Conservation (phyloP, 2,888 invertebrate genomes). For the Meteorus colon region DNA sequence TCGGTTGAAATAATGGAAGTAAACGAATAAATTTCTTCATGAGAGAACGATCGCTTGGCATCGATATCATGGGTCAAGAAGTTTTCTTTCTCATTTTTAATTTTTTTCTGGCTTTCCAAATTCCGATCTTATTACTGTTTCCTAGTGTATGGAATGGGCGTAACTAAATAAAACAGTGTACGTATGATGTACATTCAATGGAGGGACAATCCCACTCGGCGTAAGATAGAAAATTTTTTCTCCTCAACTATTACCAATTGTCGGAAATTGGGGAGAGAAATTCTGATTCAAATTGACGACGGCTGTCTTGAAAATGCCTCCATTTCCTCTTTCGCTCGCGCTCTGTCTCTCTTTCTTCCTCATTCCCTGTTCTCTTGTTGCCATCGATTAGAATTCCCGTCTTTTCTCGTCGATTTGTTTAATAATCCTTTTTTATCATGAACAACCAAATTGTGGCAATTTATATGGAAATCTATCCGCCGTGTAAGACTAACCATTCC, state of each 20-base stretch:
- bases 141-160: neutral
- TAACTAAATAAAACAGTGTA: neutral
- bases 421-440: slow-evolving; percentile 3
- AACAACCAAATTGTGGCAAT: slow-evolving; percentile 14
- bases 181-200: neutral
- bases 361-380: neutral
- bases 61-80: slow-evolving; percentile 54
- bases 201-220: neutral
- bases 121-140: neutral
- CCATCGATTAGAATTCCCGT: neutral
- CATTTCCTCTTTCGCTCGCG: neutral
- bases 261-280: neutral
- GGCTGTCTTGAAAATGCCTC: neutral
- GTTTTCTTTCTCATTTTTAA: neutral
- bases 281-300: neutral
- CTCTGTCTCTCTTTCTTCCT: neutral
- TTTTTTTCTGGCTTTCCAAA: neutral
- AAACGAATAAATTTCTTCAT: slow-evolving; percentile 38
- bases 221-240: neutral
- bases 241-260: neutral
- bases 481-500: slow-evolving; percentile 44
- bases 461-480: slow-evolving; percentile 16
- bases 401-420: neutral
- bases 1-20: slow-evolving; percentile 35
- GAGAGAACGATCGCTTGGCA: slow-evolving; percentile 65